Percentiles rank a stretch among this genome's conserved stretches.
Conservation (phyloP, 2,888 invertebrate species). For the Amblyjoppa fuscipennis region DNA sequence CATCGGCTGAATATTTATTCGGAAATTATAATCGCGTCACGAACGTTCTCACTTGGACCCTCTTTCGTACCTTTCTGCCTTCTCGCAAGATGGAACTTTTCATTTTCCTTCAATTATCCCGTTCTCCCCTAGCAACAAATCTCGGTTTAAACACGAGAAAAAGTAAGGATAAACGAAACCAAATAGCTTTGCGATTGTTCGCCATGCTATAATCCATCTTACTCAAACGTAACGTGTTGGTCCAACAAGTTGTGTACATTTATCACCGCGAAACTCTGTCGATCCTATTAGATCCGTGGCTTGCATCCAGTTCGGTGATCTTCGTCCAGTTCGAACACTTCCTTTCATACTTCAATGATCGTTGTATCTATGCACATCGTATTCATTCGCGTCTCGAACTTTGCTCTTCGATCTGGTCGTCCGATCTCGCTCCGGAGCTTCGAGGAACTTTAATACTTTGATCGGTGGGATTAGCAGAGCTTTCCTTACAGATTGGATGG, state of each 20-base stretch:
- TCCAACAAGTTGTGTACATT: slow-evolving; percentile 11
- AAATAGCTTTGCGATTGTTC: slow-evolving; percentile 26
- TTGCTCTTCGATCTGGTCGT: background rate
- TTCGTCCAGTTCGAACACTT: slow-evolving; percentile 26
- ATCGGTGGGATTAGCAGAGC: background rate
- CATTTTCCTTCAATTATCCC: slow-evolving; percentile 21
- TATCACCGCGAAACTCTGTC: slow-evolving; percentile 31
- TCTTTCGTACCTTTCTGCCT: background rate
- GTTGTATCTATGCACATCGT: background rate
- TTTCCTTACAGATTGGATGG: background rate
- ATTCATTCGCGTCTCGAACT: background rate
- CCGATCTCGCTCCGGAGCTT: background rate
- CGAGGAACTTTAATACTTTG: background rate
- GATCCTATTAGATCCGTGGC: slow-evolving; percentile 44
- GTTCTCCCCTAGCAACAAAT: slow-evolving; percentile 9
- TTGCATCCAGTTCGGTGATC: slow-evolving; percentile 22
- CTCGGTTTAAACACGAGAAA: slow-evolving; percentile 18
- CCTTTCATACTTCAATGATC: background rate
- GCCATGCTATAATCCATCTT: slow-evolving; percentile 34
- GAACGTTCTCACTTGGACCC: slow-evolving; percentile 15
- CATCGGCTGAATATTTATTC: slow-evolving; percentile 14
- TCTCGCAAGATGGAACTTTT: background rate
- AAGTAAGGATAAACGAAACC: slow-evolving; percentile 33
- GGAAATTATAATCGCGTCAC: slow-evolving; percentile 44
- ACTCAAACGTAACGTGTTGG: background rate